These are phyloP conservation scores for Drusus annulatus DNA, from an alignment of 1,140 invertebrate species.

Conservation along the genomic window DNA sequence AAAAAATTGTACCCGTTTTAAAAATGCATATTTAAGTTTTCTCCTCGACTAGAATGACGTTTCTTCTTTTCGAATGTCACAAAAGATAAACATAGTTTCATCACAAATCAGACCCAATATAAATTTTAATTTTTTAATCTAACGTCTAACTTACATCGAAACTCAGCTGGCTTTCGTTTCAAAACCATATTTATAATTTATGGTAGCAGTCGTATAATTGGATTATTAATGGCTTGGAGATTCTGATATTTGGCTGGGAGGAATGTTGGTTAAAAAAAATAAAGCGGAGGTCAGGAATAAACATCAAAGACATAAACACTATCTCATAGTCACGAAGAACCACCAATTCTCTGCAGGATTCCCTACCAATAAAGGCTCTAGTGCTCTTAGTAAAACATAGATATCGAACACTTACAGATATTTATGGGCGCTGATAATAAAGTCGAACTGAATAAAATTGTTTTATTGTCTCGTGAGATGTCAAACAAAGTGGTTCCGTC, in stretches of 20 bases:
- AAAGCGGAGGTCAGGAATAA: conserved; percentile 46
- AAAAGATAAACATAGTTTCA: neutral
- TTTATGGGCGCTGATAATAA: conserved; percentile 23
- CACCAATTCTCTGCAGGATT: neutral
- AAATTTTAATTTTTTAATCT: neutral
- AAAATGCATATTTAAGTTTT: too few relatives aligned
- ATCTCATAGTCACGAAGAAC: conserved; percentile 22
- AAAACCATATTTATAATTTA: conserved; percentile 55
- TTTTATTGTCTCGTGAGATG: conserved; percentile 7
- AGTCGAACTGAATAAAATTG: conserved; percentile 20
- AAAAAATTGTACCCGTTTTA: too few relatives aligned
- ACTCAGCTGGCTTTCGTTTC: conserved; percentile 40
- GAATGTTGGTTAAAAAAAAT: conserved; percentile 50
- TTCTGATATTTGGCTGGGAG: conserved; percentile 24
- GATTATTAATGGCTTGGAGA: conserved; percentile 48
- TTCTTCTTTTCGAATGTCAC: neutral
- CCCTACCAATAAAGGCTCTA: neutral
- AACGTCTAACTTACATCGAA: too few relatives aligned
- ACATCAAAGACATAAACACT: conserved; percentile 48
- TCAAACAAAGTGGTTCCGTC: conserved; percentile 9
- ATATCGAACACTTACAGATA: conserved; percentile 6
- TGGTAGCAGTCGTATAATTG: conserved; percentile 49
- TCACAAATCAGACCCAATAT: neutral
- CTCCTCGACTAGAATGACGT: too few relatives aligned
- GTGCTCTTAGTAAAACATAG: neutral